phyloP scores from a whole-genome alignment of 1,140 invertebrate species.

The Drosophila quadrilineata region DNA sequence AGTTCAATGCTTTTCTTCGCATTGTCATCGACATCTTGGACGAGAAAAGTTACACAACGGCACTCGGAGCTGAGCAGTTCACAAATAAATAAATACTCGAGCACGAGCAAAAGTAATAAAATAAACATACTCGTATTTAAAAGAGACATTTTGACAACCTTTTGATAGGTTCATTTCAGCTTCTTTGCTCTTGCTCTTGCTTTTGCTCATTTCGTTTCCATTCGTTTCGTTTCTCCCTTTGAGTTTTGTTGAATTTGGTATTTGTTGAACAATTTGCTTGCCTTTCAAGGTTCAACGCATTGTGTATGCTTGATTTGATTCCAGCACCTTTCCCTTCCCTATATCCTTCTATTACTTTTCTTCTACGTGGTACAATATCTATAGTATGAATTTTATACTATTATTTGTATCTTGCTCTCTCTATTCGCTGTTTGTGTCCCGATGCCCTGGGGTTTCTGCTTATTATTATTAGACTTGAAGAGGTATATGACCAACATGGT shows the following conservation, averaged over 20 bases:
- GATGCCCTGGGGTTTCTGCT: neutral
- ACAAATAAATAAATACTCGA: conserved; percentile 70
- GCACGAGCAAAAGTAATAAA: conserved; percentile 60
- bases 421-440: neutral
- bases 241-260: neutral
- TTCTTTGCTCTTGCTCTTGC: no score
- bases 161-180: conserved; percentile 73
- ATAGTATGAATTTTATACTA: no score
- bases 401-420: neutral
- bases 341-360: no score
- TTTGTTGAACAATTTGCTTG: conserved; percentile 28
- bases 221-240: conserved; percentile 8
- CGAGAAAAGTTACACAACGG: conserved; percentile 61
- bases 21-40: conserved; percentile 56
- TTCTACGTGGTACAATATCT: no score
- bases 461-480: conserved; percentile 29
- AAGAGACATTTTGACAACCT: conserved; percentile 75
- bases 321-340: neutral
- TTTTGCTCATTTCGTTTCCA: conserved; percentile 21
- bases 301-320: conserved; percentile 49
- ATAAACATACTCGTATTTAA: conserved; percentile 71
- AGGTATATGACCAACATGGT: conserved; percentile 11
- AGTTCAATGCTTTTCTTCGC: conserved; percentile 56
- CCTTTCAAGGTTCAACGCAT: conserved; percentile 53
- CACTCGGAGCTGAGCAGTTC: conserved; percentile 40